Evolutionary conservation across 2,888 invertebrate genomes (phyloP).

Genomic region (Acanthosepion pharaonis): DNA sequence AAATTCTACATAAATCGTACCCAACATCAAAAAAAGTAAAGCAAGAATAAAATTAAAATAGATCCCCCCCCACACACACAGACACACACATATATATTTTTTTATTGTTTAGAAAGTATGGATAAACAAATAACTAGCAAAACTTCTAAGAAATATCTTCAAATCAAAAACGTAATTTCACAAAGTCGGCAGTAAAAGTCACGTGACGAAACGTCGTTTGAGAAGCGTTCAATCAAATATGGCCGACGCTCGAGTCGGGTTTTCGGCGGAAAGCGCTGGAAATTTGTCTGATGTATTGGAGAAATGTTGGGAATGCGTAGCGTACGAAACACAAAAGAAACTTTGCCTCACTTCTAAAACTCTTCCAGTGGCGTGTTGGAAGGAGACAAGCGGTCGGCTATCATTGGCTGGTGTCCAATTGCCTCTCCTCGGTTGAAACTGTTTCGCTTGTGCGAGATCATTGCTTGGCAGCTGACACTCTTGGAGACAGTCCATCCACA

Average conservation of each 20-base stretch:
- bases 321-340: background rate
- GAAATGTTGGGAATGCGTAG: background rate
- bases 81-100: background rate
- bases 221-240: background rate
- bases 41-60: too few relatives aligned
- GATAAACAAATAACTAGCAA: background rate
- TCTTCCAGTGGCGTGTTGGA: background rate
- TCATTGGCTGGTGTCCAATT: background rate
- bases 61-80: background rate
- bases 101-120: background rate
- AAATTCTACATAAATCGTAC: background rate
- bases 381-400: background rate
- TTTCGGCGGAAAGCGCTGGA: background rate
- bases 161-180: background rate
- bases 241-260: background rate
- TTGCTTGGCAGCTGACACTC: constrained; percentile 33
- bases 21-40: too few relatives aligned
- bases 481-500: constrained; percentile 9
- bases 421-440: background rate
- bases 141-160: background rate
- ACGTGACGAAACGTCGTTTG: background rate
- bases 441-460: background rate
- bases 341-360: background rate
- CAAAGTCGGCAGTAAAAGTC: background rate
- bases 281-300: background rate